phyloP scores from a whole-genome alignment of 2,888 invertebrate genomes.

The Magallana nippona region DNA sequence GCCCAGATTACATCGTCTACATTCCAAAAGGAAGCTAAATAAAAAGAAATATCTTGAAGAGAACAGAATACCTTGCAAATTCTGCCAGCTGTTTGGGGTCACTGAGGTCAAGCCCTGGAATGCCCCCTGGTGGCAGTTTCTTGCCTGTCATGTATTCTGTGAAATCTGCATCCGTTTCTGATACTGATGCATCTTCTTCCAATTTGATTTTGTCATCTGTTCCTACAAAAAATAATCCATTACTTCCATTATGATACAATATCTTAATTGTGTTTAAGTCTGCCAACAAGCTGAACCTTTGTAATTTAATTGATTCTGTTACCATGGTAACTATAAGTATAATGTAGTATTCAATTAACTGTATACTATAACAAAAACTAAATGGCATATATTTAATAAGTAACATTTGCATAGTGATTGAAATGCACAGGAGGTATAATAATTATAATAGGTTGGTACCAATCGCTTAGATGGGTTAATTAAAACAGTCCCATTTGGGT shows the following conservation, averaged over 20 bases:
- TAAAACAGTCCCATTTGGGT: no score
- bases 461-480: no score
- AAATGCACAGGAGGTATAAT: no score
- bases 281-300: not conserved
- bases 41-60: not conserved
- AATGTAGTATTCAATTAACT: no score
- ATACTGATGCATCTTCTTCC: constrained; percentile 72
- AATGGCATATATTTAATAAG: no score
- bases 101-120: constrained; percentile 92
- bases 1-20: constrained; percentile 5
- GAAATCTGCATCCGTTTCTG: constrained; percentile 88
- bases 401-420: no score
- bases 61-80: constrained; percentile 85
- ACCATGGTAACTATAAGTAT: no score
- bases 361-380: no score
- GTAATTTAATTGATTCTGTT: no score
- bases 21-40: constrained; percentile 15
- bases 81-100: constrained; percentile 96
- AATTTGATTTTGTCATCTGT: constrained; percentile 71
- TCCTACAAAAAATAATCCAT: constrained; percentile 52
- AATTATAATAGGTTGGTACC: no score
- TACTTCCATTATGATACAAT: no score
- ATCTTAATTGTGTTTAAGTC: no score
- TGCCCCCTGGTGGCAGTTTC: constrained; percentile 86
- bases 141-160: constrained; percentile 95